Evolutionary conservation across 2,797 vertebrate genomes (phyloP).

Genomic region (Streptopelia turtur): DNA sequence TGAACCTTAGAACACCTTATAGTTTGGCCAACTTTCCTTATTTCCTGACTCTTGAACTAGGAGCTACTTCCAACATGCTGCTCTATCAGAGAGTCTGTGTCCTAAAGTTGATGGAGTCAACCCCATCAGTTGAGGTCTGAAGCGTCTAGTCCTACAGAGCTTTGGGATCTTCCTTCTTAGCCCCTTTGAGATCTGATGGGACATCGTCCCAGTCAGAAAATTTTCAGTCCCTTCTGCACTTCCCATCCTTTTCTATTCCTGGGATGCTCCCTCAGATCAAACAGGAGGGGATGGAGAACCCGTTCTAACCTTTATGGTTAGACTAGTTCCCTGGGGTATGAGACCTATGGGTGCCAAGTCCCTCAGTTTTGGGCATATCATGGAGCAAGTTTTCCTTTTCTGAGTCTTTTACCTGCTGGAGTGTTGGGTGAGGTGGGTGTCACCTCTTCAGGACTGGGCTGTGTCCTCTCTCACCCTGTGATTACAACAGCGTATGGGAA

Average conservation of each 20-base stretch:
- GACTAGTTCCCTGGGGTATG: neutral
- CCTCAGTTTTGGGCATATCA: neutral
- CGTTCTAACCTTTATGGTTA: neutral
- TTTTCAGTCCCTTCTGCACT: neutral
- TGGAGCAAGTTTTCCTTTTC: neutral
- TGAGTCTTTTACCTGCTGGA: neutral
- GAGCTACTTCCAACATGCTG: neutral
- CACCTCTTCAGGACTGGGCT: neutral
- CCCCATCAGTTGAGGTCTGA: neutral
- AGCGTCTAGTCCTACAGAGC: neutral
- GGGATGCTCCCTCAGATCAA: neutral
- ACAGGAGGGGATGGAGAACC: neutral
- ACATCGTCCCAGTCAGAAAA: rapidly evolving
- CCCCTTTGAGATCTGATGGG: neutral
- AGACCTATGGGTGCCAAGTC: neutral
- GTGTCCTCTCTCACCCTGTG: neutral
- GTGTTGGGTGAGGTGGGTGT: neutral
- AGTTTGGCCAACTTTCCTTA: neutral
- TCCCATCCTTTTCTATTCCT: neutral
- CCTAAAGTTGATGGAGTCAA: neutral
- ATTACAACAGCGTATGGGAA: neutral
- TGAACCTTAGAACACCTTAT: neutral
- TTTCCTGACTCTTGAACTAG: neutral
- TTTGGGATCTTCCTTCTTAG: neutral
- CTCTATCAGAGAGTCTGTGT: neutral